Percentiles rank a stretch among this genome's conserved stretches.
Evolutionary conservation across 1,140 invertebrate genomes (phyloP).

Genomic region (Epicauta chinensis): DNA sequence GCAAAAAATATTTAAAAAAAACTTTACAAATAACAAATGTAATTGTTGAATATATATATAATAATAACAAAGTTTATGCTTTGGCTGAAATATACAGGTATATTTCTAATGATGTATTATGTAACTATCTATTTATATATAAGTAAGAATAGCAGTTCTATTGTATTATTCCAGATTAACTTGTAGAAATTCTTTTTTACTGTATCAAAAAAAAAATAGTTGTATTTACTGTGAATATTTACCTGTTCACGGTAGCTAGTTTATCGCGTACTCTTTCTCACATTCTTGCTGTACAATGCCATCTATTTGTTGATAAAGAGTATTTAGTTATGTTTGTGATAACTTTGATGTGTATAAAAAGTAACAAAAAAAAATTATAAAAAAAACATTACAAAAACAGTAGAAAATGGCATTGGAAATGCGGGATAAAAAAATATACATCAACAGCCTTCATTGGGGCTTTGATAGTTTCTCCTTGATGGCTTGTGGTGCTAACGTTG

Average conservation of each 20-base stretch:
- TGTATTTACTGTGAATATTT: conserved; percentile 12
- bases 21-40: not conserved
- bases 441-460: not conserved
- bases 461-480: conserved; percentile 2
- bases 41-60: conserved; percentile 1
- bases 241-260: conserved; percentile 4
- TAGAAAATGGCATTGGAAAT: conserved; percentile 5
- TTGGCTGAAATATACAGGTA: conserved; percentile 9
- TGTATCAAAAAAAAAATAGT: conserved; percentile 6
- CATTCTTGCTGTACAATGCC: conserved; percentile 10
- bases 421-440: conserved; percentile 11
- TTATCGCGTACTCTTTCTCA: conserved; percentile 1
- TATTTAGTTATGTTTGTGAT: conserved; percentile 6
- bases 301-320: conserved; percentile 3
- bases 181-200: conserved; percentile 11
- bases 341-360: conserved; percentile 10
- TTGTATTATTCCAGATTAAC: conserved; percentile 2
- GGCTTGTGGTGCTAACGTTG: conserved; percentile 7
- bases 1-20: not conserved
- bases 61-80: conserved; percentile 12
- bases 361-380: too few species aligned
- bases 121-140: conserved; percentile 5
- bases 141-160: conserved; percentile 1
- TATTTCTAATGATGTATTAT: conserved; percentile 9
- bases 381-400: too few species aligned